Evolutionary conservation across 2,113 vertebrate species (phyloP).

Genomic region (Thunnus thynnus): DNA sequence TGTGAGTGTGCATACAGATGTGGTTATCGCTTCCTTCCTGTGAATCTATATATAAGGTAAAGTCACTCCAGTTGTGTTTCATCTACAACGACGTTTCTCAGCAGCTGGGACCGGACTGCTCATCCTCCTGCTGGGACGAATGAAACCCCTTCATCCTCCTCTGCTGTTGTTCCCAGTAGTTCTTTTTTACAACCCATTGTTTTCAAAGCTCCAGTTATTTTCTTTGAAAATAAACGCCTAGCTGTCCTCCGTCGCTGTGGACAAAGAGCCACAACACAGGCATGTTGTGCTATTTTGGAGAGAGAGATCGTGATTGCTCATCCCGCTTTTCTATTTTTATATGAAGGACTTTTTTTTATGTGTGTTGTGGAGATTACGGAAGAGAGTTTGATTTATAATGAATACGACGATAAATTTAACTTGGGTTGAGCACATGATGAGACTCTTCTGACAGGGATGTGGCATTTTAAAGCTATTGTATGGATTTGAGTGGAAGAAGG

Average conservation of each 20-base stretch:
- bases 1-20: background rate
- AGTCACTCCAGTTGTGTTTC: conserved; percentile 35
- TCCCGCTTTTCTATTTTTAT: conserved; percentile 26
- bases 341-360: background rate
- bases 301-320: conserved; percentile 21
- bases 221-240: conserved; percentile 70
- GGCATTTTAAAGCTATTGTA: conserved; percentile 10
- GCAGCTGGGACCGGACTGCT: conserved; percentile 51
- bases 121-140: conserved; percentile 60
- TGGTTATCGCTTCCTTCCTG: background rate
- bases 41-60: conserved; percentile 7
- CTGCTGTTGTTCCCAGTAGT: conserved; percentile 59
- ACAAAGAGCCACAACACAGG: conserved; percentile 48
- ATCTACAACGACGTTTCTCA: conserved; percentile 36
- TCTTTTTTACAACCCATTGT: conserved; percentile 67
- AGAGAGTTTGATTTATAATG: conserved; percentile 15
- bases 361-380: conserved; percentile 16
- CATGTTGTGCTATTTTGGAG: conserved; percentile 48
- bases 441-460: conserved; percentile 16
- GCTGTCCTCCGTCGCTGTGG: conserved; percentile 33
- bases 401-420: conserved; percentile 25
- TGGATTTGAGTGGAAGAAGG: conserved; percentile 7
- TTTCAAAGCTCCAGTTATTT: conserved; percentile 72
- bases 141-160: conserved; percentile 61
- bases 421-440: background rate